These are phyloP conservation scores for Eufriesea mexicana DNA, from an alignment of 1,140 invertebrate genomes.

Conservation along the genomic window DNA sequence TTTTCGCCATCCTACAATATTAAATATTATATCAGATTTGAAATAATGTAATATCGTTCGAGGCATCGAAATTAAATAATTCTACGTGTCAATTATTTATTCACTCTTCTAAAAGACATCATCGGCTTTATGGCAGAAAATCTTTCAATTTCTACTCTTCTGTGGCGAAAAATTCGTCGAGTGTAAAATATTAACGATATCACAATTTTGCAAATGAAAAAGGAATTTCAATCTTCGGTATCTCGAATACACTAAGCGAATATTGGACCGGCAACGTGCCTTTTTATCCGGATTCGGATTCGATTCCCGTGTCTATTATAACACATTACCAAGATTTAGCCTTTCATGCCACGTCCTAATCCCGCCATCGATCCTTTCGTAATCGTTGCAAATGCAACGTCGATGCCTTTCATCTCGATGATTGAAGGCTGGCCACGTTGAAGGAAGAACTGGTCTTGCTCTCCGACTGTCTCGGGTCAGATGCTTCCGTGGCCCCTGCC, in stretches of 20 bases:
- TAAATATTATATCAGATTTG: too few relatives aligned
- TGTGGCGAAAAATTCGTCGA: too few relatives aligned
- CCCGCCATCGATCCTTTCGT: neutral
- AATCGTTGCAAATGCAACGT: conserved; percentile 34
- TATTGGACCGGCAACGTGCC: neutral
- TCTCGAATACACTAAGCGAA: neutral
- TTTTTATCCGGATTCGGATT: neutral
- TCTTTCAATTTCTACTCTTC: too few relatives aligned
- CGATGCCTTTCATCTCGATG: conserved; percentile 43
- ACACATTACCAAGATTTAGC: conserved; percentile 27
- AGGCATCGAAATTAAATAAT: too few relatives aligned
- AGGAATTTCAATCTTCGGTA: too few relatives aligned
- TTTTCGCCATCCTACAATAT: too few relatives aligned
- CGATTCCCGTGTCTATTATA: conserved; percentile 1
- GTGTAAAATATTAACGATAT: too few relatives aligned
- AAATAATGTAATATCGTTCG: too few relatives aligned
- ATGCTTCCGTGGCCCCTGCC: neutral
- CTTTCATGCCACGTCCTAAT: conserved; percentile 27
- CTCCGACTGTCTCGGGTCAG: neutral
- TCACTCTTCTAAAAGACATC: too few relatives aligned
- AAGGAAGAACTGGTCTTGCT: conserved; percentile 19
- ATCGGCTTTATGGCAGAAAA: too few relatives aligned
- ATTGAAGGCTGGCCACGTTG: conserved; percentile 24
- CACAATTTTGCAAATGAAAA: too few relatives aligned
- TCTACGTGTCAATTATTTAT: too few relatives aligned